A percentile compares a stretch with the other conserved stretches of the same genome.
Evolutionary conservation across 2,797 vertebrate species (phyloP).

Genomic region (Catostomus latipinnis): DNA sequence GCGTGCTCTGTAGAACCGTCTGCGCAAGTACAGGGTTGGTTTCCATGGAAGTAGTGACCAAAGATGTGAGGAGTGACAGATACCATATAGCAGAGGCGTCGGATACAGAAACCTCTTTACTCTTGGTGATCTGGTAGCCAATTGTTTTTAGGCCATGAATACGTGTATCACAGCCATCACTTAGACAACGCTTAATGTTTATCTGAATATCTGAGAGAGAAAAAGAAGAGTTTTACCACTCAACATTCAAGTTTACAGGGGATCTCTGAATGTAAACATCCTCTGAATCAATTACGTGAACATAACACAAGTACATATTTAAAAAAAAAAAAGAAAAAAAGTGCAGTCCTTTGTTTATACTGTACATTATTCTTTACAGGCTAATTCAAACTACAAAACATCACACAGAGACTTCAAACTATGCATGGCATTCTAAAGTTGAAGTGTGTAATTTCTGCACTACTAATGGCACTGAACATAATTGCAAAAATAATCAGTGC

Average conservation of each 20-base stretch:
- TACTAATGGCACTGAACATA: not conserved
- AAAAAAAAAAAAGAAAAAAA: not conserved
- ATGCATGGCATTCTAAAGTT: too few relatives aligned
- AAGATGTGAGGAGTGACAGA: constrained; percentile 94
- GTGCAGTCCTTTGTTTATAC: too few relatives aligned
- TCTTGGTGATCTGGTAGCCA: constrained; percentile 93
- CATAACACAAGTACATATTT: not conserved
- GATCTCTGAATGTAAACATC: too few relatives aligned
- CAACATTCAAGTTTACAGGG: not conserved
- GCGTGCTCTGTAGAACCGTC: constrained; percentile 93
- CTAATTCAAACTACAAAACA: too few relatives aligned
- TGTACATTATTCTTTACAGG: too few relatives aligned
- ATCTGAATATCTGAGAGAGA: constrained; percentile 90
- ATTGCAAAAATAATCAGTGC: not conserved
- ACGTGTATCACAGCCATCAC: constrained; percentile 95
- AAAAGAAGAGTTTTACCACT: not conserved
- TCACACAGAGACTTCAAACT: too few relatives aligned
- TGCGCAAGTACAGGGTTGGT: constrained; percentile 92
- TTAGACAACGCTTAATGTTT: constrained; percentile 97
- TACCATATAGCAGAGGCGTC: constrained; percentile 99
- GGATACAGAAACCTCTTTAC: constrained; percentile 90
- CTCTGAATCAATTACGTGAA: too few relatives aligned
- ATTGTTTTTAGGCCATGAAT: constrained; percentile 93
- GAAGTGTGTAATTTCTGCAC: too few relatives aligned
- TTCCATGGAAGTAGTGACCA: constrained; percentile 97